These are phyloP conservation scores for Lasioglossum pauxillum DNA, from an alignment of 2,888 invertebrate genomes.

Conservation along the genomic window DNA sequence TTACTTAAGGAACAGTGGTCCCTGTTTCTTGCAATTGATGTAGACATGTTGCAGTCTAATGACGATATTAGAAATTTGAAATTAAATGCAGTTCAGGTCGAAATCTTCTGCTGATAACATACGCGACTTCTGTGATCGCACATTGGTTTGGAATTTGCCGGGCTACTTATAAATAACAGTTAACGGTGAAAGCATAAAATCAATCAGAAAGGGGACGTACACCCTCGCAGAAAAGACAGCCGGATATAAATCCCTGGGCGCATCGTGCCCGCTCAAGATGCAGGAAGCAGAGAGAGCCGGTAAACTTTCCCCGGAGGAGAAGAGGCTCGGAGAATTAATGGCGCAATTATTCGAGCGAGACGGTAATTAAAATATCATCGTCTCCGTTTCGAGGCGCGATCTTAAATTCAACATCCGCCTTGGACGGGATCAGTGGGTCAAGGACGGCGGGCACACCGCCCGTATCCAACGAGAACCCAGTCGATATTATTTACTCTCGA, in stretches of 20 bases:
- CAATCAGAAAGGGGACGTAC: neutral
- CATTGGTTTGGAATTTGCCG: neutral
- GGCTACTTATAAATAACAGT: neutral
- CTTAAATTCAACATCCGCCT: constrained; percentile 54
- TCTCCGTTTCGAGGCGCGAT: constrained; percentile 13
- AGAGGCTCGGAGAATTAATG: neutral
- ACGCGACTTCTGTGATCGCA: too few species aligned
- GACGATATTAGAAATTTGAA: too few species aligned
- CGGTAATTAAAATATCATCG: constrained; percentile 17
- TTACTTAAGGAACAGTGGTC: too few species aligned
- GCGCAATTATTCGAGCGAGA: constrained; percentile 9
- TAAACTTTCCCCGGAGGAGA: neutral
- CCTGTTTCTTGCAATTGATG: too few species aligned
- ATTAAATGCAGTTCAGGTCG: too few species aligned
- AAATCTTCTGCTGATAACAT: neutral
- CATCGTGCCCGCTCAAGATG: neutral
- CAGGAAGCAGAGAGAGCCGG: neutral
- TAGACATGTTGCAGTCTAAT: too few species aligned
- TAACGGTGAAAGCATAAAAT: too few species aligned
- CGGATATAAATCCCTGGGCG: neutral
- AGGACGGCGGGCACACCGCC: constrained; percentile 40
- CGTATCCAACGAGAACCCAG: constrained; percentile 4
- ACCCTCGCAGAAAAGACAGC: neutral
- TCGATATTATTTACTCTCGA: constrained; percentile 53
- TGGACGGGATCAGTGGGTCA: constrained; percentile 55